phyloP scores from a whole-genome alignment of 2,888 invertebrate species.

The Dichetophora obliterata region DNA sequence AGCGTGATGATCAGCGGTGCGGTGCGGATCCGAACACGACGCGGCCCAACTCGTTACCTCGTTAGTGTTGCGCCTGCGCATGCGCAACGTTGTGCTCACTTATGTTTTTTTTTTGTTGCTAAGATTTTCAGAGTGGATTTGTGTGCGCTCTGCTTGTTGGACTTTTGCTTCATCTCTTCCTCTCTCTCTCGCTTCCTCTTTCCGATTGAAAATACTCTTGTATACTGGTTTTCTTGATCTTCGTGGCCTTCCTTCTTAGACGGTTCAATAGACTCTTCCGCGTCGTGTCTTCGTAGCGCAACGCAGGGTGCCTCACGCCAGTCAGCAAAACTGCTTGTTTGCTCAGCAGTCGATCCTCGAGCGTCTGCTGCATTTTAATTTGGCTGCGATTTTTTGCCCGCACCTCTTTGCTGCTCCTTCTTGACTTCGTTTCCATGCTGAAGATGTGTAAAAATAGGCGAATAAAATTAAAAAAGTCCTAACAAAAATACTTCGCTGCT shows the following conservation, averaged over 20 bases:
- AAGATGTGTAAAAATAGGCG: not conserved
- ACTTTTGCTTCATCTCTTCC: slow-evolving; percentile 7
- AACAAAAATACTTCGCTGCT: slow-evolving; percentile 5
- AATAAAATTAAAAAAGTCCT: not conserved
- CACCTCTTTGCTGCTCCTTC: not conserved
- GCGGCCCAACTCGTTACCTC: slow-evolving; percentile 27
- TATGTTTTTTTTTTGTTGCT: not conserved
- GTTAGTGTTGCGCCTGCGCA: slow-evolving; percentile 40
- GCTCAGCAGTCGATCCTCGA: slow-evolving; percentile 26
- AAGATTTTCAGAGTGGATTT: slow-evolving; percentile 10
- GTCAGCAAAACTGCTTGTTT: slow-evolving; percentile 14
- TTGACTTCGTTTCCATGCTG: not conserved
- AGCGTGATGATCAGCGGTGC: slow-evolving; percentile 9
- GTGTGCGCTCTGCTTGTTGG: not conserved
- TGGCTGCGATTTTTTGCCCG: not conserved
- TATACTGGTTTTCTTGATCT: slow-evolving; percentile 12
- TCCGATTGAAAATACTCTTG: not conserved
- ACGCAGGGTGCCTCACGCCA: not conserved
- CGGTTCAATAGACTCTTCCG: slow-evolving; percentile 27
- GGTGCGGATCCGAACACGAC: not conserved
- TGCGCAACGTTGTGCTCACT: slow-evolving; percentile 20
- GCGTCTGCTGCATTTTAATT: slow-evolving; percentile 6
- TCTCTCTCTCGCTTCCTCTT: not conserved
- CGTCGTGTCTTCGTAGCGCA: slow-evolving; percentile 3
- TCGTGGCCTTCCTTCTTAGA: slow-evolving; percentile 6